Evolutionary conservation across 2,797 vertebrate genomes (phyloP).

Genomic region (Todus mexicanus): DNA sequence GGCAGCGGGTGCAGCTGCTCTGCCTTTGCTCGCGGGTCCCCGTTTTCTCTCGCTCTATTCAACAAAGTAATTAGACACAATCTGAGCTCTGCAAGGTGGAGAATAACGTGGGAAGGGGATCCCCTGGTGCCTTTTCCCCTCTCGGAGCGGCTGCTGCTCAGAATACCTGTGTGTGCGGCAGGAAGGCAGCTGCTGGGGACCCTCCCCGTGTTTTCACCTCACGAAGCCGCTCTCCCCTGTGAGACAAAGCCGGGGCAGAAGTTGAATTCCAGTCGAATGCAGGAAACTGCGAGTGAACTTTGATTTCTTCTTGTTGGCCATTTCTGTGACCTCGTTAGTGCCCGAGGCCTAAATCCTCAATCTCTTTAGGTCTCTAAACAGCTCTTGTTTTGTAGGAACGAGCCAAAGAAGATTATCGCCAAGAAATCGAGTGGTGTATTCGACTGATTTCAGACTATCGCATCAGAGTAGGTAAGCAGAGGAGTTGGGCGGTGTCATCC

Average conservation of each 20-base stretch:
- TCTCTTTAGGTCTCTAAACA: too few species aligned
- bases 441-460: constrained; percentile 87
- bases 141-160: background rate
- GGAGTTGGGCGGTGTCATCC: accelerated
- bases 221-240: background rate
- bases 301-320: accelerated
- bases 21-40: background rate
- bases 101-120: background rate
- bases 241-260: background rate
- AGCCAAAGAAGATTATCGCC: constrained; percentile 79
- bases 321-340: background rate
- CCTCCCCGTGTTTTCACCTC: background rate
- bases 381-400: constrained; percentile 64
- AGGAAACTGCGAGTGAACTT: background rate
- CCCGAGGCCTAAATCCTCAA: background rate
- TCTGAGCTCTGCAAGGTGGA: background rate
- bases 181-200: background rate
- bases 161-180: background rate
- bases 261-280: background rate
- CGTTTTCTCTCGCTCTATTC: accelerated
- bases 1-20: background rate
- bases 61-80: background rate
- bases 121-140: too few species aligned
- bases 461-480: constrained; percentile 81
- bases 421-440: constrained; percentile 82